Evolutionary conservation across 2,113 vertebrate species (phyloP), one percentile per base, ranked within the genome.

Genomic region (Antechinus stuartii): DNA sequence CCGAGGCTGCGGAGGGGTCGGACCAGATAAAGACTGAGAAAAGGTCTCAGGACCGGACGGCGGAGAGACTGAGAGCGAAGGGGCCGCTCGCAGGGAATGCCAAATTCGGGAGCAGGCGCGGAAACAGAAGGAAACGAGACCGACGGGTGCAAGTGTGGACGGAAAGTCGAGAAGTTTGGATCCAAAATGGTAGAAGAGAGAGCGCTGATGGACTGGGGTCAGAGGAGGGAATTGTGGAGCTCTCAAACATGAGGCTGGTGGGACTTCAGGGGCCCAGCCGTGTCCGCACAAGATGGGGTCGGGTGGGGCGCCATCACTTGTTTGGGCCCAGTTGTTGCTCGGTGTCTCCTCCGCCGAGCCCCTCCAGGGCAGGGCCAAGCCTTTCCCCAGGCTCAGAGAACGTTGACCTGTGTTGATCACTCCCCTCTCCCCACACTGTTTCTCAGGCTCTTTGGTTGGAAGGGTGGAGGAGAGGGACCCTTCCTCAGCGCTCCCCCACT

Each of bases 231-330:
- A 14, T 35, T 2, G 10, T 11, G 10, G 57, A 30, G 57, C 11
- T 12, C 57, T 7, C 1, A 25, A 57, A 22, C 55, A 0, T 8
- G n/a, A 22, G 68, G 68, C 14, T 19, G 16, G 68, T 35, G n/a
- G 7, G 35, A 2, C 7, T 6, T 19, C 30, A n/a, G n/a, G 35
- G 16, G 5, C 16, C 2, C 19, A 5, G 22, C n/a, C 1, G 8
- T 22, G 35, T 42, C 35, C 8, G 30, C 1, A 26, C 8, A 3
- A 5, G 61, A 3, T 0, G 12, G 16, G 27, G 30, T 35, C 3
- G 0, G 57, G 30, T 30, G 27, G 27, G 57, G 27, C 0, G 10
- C 3, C 54, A 4, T 2, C 22, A 10, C 9, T 35, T 30, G 10
- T 12, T 30, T 30, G 57, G 4, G 12, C 27, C 30, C 0, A 3